Base-by-base conservation (phyloP, 2,888 invertebrate genomes). In the Danaus chrysippus region DNA sequence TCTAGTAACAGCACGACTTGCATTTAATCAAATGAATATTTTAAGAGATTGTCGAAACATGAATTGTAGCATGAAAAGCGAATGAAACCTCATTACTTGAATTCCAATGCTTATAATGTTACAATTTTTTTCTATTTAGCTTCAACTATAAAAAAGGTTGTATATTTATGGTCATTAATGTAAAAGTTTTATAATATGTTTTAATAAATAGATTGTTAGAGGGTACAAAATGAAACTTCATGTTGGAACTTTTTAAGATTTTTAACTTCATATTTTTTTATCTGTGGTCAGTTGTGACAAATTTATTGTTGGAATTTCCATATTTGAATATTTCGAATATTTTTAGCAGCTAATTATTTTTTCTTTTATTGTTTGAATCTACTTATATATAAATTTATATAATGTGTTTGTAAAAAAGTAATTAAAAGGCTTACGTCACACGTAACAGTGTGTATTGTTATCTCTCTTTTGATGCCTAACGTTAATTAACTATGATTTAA, bases 21-120 rank as follows among this genome's bases (percentile, higher is more conserved):
- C 78, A 82, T 82, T 82, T 83, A 82, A 82, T 78, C 76, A 78
- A 81, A 79, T 79, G 83, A 83, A 86, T 86, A 85, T 85, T 82
- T 83, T 79, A 83, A 71, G 70, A 74, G 77, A 70, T 70, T 76
- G 75, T 71, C 71, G 73, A 74, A 73, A 73, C 74, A 76, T 74
- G 73, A 73, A 76, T 72, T 59, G 62, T 53, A 34, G 23, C 74
- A 73, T 73, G 71, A 71, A 66, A 72, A 71, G 71, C 63, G 65
- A 67, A 58, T 62, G 52, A 42, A 59, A 54, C 54, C 12, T 23
- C 15, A 13, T 46, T 46, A 13, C 15, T 34, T 58, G 34, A 11
- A 46, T 46, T 15, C n/a, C 19, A 44, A 57, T 23, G 46, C 57
- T 15, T 13, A 23, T 34, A 34, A 34, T 34, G 6, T 34, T 3